phyloP scores from a whole-genome alignment of 1,140 invertebrate genomes.

The Chymomyza costata region DNA sequence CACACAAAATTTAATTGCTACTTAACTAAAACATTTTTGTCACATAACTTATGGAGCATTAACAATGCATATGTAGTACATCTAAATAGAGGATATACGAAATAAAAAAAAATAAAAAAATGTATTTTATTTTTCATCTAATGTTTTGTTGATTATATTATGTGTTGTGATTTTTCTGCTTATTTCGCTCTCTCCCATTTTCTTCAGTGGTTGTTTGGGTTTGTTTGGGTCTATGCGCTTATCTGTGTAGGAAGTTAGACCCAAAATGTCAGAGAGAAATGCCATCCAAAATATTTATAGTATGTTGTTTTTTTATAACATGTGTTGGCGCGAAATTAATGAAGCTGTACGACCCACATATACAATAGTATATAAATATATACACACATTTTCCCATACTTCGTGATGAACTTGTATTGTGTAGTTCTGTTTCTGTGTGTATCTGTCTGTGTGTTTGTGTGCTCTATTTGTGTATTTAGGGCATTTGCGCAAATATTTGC shows the following conservation, averaged over 20 bases:
- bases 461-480: not conserved
- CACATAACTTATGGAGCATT: not conserved
- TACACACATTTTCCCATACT: not conserved
- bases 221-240: not conserved
- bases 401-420: not conserved
- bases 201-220: not conserved
- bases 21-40: constrained; percentile 17
- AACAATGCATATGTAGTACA: not conserved
- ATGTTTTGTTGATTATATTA: too few relatives aligned
- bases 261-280: not conserved
- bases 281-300: not conserved
- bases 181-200: not conserved
- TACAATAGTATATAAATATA: constrained; percentile 4
- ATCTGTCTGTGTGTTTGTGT: constrained; percentile 17
- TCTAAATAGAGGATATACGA: not conserved
- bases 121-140: not conserved
- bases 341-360: constrained; percentile 32
- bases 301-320: constrained; percentile 9
- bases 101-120: not conserved
- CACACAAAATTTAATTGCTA: constrained; percentile 17
- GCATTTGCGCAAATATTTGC: constrained; percentile 41
- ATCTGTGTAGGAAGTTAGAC: too few relatives aligned
- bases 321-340: constrained; percentile 31
- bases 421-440: too few relatives aligned
- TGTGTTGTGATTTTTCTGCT: not conserved